Evolutionary conservation across 2,797 vertebrate species (phyloP).

Genomic region (Phoebastria nigripes): DNA sequence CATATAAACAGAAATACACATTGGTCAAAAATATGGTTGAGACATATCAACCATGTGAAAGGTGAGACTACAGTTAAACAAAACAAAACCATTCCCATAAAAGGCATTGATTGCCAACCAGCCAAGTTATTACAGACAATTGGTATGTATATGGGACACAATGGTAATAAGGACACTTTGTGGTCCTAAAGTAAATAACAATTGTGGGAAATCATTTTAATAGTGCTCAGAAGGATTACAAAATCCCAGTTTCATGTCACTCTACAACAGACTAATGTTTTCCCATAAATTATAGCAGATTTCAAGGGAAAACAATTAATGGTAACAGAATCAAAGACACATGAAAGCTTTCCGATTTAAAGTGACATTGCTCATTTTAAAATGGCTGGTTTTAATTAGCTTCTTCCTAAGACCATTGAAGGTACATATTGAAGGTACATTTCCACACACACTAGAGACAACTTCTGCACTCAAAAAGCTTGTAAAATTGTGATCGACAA

Average conservation of each 20-base stretch:
- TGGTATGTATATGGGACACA: background rate
- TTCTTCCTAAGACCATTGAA: background rate
- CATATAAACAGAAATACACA: background rate
- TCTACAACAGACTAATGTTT: background rate
- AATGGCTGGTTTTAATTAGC: background rate
- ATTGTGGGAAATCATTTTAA: slow-evolving; percentile 15
- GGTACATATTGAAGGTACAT: background rate
- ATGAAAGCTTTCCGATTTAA: background rate
- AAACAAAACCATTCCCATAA: background rate
- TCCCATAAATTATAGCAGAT: slow-evolving; percentile 9
- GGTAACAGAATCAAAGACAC: slow-evolving; percentile 9
- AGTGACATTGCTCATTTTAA: background rate
- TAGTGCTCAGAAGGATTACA: background rate
- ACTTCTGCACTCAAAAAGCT: background rate
- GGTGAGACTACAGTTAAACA: background rate
- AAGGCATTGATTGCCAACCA: background rate
- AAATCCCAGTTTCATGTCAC: background rate
- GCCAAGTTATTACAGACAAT: background rate
- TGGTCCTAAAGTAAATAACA: background rate
- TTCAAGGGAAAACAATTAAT: slow-evolving; percentile 1
- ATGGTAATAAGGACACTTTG: background rate
- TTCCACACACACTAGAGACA: background rate
- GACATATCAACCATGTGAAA: background rate
- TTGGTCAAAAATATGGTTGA: background rate
- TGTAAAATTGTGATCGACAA: background rate